Base-by-base conservation (phyloP, 2,888 invertebrate genomes). In the Suillia variegata region DNA sequence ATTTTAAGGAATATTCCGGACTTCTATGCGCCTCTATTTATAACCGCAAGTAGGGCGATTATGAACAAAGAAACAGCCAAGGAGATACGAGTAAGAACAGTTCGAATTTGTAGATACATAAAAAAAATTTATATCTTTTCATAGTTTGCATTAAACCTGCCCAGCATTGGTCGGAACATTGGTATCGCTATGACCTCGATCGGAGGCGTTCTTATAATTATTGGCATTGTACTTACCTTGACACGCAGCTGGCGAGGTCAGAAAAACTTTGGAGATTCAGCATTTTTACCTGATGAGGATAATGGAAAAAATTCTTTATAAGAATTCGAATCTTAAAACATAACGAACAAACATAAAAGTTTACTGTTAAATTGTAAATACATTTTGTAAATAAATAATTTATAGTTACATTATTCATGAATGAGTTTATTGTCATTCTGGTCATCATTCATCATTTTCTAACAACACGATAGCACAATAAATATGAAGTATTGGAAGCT, bases 1-100 rank as follows among this genome's bases (percentile, higher is more conserved):
- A 73, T 78, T 48, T 42, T 78, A 2, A 71, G 59, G 2, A 63
- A 54, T 6, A 59, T 78, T 2, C 71, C 68, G 0, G 66, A 67
- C 0, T 78, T 78, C 51, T 78, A 75, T 70, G 78, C 72, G 0
- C 78, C 78, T 2, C 58, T 78, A n/a, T 79, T 78, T 45, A 63
- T 70, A 2, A 71, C 70, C 0, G 64, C 72, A 26, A 78, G 70
- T 49, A 68, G 67, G 10, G 78, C 71, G 1, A 26, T 38, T 13
- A 66, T 78, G 2, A 63, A 62, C 49, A 63, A 65, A 8, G 66
- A 67, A 18, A 34, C 79, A 0, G 78, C 78, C 17, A 56, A 62
- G 2, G 70, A 76, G 62, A 56, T 78, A 1, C 75, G 65, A 68
- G 77, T 76, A 15, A 38, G 18, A 3, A n/a, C n/a, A n/a, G n/a